Conservation (phyloP, 2,888 invertebrate genomes). For the Tachina grossa region DNA sequence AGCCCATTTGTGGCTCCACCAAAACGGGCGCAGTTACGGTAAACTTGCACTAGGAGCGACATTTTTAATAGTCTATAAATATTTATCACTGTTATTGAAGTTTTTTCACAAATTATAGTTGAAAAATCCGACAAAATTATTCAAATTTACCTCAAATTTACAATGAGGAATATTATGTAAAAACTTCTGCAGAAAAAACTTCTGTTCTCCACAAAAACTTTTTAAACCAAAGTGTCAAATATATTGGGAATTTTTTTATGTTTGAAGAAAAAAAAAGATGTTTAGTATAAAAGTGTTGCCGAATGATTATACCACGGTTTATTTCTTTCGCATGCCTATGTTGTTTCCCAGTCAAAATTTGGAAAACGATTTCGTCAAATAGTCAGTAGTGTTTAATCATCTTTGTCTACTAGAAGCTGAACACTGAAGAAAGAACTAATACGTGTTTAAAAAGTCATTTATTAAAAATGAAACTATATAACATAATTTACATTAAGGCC, state of each 20-base stretch:
- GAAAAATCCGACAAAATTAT: conserved; percentile 71
- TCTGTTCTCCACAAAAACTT: conserved; percentile 63
- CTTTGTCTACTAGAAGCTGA: no score
- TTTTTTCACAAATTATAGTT: conserved; percentile 8
- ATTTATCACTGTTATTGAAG: conserved; percentile 7
- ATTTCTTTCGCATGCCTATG: no score
- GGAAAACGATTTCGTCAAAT: no score
- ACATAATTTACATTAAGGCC: no score
- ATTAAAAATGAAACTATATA: no score
- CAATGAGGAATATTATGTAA: conserved; percentile 79
- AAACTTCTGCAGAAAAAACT: conserved; percentile 77
- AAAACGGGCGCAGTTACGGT: conserved; percentile 80
- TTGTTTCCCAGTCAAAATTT: no score
- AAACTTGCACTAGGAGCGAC: conserved; percentile 80
- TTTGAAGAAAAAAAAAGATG: background rate
- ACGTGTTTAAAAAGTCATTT: no score
- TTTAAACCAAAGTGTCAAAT: conserved; percentile 70
- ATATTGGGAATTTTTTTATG: conserved; percentile 64
- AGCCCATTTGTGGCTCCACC: conserved; percentile 76
- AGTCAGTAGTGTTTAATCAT: no score
- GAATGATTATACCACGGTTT: background rate
- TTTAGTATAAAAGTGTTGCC: conserved; percentile 27
- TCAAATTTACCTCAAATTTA: conserved; percentile 73
- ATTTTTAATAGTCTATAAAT: conserved; percentile 72
- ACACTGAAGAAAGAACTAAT: no score